Base-by-base conservation (phyloP, 2,797 vertebrate species). In the Xiphorhynchus erythropygius region DNA sequence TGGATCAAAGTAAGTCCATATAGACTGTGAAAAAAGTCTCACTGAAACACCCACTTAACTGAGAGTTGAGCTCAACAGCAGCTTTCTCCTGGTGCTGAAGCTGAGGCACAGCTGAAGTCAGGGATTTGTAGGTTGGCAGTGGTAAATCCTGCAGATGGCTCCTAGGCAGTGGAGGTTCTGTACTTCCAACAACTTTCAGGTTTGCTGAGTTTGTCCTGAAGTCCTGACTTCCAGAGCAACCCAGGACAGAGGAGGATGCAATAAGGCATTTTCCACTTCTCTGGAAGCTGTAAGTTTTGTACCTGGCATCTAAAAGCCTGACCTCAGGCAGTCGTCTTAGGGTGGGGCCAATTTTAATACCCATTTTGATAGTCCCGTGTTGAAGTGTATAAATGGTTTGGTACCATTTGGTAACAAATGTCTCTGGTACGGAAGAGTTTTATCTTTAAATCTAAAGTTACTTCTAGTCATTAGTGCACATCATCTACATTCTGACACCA, bases 101-200 rank as follows among this genome's bases (percentile, higher is more conserved):
- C 27, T 64, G 44, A 73, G 32, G 76, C 78, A 49, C 30, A 64
- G 64, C 41, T 84, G 77, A 70, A 50, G 46, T 35, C 11, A 21
- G 28, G n/a, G 9, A 7, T 4, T 0, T 0, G 19, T 35, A 16
- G 68, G 50, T n/a, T 47, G 53, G 15, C 27, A 42, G 41, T 10
- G 57, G 46, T 23, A 70, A 71, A 50, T 30, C 16, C 22, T 46
- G 27, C 77, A 28, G 24, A 35, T 0, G 2, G 80, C 55, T 82
- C 46, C 13, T 1, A 14, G 39, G 52, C 37, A 60, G 41, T 3
- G 24, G 39, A 37, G 18, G 17, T 11, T 62, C 63, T 41, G 10
- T 16, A 11, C 12, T 33, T 22, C 32, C 35, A 17, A 28, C 44
- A 30, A 39, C 10, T 70, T 64, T 21, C 17, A 69, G 11, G 11